phyloP scores from a whole-genome alignment of 1,140 invertebrate genomes.

The Eupeodes corollae region DNA sequence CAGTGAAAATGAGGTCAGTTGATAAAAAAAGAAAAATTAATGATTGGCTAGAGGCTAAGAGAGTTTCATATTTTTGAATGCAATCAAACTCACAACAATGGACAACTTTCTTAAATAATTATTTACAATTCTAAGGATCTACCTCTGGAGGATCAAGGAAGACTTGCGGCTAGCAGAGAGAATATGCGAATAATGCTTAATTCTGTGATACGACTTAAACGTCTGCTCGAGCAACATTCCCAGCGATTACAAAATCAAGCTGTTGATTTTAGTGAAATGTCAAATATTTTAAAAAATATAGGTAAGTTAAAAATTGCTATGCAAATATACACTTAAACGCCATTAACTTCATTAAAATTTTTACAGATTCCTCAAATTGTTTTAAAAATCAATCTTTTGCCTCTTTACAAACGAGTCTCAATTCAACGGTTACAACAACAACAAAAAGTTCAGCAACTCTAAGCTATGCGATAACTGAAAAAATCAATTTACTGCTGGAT shows the following conservation, averaged over 20 bases:
- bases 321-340: not conserved
- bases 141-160: not conserved
- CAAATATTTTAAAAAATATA: not conserved
- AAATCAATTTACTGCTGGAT: not conserved
- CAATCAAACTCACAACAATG: too few relatives aligned
- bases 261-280: conserved; percentile 3
- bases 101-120: too few relatives aligned
- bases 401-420: too few relatives aligned
- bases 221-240: not conserved
- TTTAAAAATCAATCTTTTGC: too few relatives aligned
- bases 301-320: not conserved
- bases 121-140: not conserved
- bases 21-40: not conserved
- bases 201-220: conserved; percentile 1
- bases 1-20: conserved; percentile 32
- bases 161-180: not conserved
- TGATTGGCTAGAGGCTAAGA: too few relatives aligned
- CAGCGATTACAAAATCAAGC: conserved; percentile 12
- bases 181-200: conserved; percentile 3
- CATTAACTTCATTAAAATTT: not conserved
- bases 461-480: not conserved
- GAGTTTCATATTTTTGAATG: too few relatives aligned
- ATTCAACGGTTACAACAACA: not conserved
- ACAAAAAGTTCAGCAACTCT: not conserved
- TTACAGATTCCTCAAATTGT: not conserved